These are phyloP conservation scores for Panthera tigris DNA, from an alignment of 2,113 vertebrate genomes.

Conservation along the genomic window DNA sequence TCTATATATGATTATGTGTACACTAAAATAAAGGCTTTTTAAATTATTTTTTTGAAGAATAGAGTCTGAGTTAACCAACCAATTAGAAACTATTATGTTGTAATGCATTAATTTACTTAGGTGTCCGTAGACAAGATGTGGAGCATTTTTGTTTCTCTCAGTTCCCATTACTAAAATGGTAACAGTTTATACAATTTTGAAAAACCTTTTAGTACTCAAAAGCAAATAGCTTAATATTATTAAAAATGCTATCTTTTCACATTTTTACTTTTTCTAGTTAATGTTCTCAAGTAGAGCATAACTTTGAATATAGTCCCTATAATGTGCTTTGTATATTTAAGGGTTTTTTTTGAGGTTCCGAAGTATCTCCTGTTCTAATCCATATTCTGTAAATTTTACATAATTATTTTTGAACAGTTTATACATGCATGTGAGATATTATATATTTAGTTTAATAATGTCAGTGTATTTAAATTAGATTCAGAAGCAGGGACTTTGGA, in stretches of 20 bases:
- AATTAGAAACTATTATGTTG: constrained; percentile 31
- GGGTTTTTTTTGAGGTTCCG: background rate
- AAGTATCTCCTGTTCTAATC: background rate
- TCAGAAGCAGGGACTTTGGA: constrained; percentile 9
- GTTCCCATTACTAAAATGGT: background rate
- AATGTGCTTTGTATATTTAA: background rate
- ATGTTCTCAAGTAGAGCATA: background rate
- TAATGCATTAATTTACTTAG: constrained; percentile 1
- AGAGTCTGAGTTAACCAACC: background rate
- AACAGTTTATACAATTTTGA: constrained; percentile 36
- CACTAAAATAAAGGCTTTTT: background rate
- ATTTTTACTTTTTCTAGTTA: constrained; percentile 17
- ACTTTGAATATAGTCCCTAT: constrained; percentile 27
- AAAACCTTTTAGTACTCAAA: background rate
- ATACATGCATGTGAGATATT: background rate
- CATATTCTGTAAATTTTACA: background rate
- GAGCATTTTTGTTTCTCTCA: constrained; percentile 22
- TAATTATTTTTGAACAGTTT: background rate
- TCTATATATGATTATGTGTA: constrained; percentile 25
- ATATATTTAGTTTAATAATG: constrained; percentile 35
- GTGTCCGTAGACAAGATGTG: background rate
- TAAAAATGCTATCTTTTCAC: constrained; percentile 20
- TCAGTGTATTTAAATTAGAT: constrained; percentile 32
- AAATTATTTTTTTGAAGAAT: background rate
- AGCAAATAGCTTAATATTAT: constrained; percentile 10